Base-by-base conservation (phyloP, 2,113 vertebrate genomes). In the Tor tambroides region DNA sequence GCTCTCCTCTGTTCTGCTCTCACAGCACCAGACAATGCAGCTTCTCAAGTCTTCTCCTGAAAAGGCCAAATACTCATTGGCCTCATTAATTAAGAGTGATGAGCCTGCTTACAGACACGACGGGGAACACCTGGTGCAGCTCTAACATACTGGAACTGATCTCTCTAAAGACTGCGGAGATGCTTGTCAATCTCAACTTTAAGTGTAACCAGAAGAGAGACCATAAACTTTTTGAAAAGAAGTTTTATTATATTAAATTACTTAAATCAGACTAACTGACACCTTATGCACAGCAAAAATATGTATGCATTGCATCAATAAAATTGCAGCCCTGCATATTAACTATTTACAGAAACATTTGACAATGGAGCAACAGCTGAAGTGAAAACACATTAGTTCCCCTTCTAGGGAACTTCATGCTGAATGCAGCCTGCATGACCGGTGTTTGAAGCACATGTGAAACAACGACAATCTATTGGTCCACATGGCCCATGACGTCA, bases 41-140 rank as follows among this genome's bases (percentile, higher is more conserved):
- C 41, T 67, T 46, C 15, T 67, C 38, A 51, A 65, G 38, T 21
- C 59, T 46, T 65, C 61, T 82, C 9, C 80, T 82, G 41, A 30
- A 82, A 61, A 15, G 59, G 38, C n/a, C 59, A 65, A 65, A 81
- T 23, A n/a, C 38, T 67, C 59, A 21, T 46, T 46, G 80, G 23
- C 61, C n/a, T 67, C 23, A 12, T 43, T 65, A 30, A 63, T 43
- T 43, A 82, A 82, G 61, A 82, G 61, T 21, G 80, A 82, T 23
- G 61, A 65, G 38, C 12, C 35, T 41, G 61, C 23, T 80, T 17
- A 26, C 56, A 80, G 56, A 63, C 56, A 17, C 6, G 23, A 19
- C 4, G 12, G 12, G 12, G 35, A 63, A 43, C 78, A 80, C 78
- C 78, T 49, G 41, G 61, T 67, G n/a, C 43, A 21, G 49, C n/a